Base-by-base conservation (phyloP, 2,888 invertebrate genomes). In the Scaeva pyrastri region DNA sequence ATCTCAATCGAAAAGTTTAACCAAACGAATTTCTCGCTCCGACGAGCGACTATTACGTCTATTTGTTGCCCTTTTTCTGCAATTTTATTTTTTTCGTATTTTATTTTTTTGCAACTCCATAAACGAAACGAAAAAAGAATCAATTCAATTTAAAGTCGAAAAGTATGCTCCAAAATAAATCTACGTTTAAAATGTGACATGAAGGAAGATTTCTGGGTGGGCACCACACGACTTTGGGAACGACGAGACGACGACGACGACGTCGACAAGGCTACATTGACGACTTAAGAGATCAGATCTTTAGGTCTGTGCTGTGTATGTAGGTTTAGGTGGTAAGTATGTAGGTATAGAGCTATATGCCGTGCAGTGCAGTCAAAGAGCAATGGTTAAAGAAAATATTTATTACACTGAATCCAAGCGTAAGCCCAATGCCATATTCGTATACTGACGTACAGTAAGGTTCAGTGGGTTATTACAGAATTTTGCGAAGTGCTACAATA, bases 131-230 rank as follows among this genome's bases (percentile, higher is more conserved):
- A 50, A 31, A 71, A 77, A 76, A 71, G 55, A 64, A 31, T 77
- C n/a, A 77, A 70, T 52, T 39, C 52, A 73, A 68, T 55, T 83
- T 36, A n/a, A 73, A 52, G n/a, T 52, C 50, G 6, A 50, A 75
- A 48, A 72, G 68, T 31, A 31, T 73, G 52, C 79, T 79, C 74
- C 41, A 79, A 84, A 75, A 84, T 75, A 72, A 79, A 79, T 75
- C 39, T 71, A 56, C 64, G 45, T 31, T 66, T 70, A 64, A 70
- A 56, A 70, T 78, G 78, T 78, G 79, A 75, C 79, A 84, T 60
- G 84, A 68, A 48, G 71, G 75, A 84, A 72, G 66, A 75, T 84
- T 84, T 84, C 79, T 84, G 84, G 84, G 84, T 79, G 79, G 84
- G 84, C 84, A 58, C 10, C 43, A 71, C 70, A 55, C 45, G 66